Evolutionary conservation across 1,140 invertebrate species (phyloP), one percentile per base, ranked within the genome.

Genomic region (Pygmarrhopalites habei): DNA sequence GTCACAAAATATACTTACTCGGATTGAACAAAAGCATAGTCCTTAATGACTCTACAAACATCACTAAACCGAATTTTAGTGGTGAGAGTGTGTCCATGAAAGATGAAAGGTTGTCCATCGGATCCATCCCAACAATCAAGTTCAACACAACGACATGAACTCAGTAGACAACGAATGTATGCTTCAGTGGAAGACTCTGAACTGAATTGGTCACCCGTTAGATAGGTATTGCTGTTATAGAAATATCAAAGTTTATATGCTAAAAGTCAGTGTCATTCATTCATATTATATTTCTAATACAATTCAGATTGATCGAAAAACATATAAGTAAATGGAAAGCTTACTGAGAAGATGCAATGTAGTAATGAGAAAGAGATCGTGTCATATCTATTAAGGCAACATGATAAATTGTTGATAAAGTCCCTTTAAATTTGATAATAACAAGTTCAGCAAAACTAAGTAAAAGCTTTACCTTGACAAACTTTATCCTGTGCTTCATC

Each of bases 301-400:
- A n/a, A n/a, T n/a, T n/a, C n/a, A n/a, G n/a, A n/a, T n/a, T n/a
- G n/a, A n/a, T n/a, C n/a, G n/a, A n/a, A n/a, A n/a, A n/a, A n/a
- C n/a, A n/a, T n/a, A n/a, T n/a, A n/a, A n/a, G n/a, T n/a, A n/a
- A n/a, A n/a, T n/a, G n/a, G n/a, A n/a, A n/a, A n/a, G n/a, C n/a
- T n/a, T n/a, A n/a, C n/a, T 99, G 95, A 2, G 93, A 97, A 0
- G 94, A 97, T 1, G 94, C 86, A 62, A 98, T 95, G 90, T 92
- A 98, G 77, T 98, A 99, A 76, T 95, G 86, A 1, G 89, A 83
- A 15, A 99, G 74, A 1, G 95, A 92, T 68, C 80, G 83, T 14
- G 83, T 89, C 95, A 99, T 98, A 72, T 97, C 90, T 75, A n/a
- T n/a, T n/a, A n/a, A n/a, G n/a, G n/a, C n/a, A n/a, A n/a, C n/a